Base-by-base conservation (phyloP, 1,140 invertebrate species). In the Drosophila athabasca region DNA sequence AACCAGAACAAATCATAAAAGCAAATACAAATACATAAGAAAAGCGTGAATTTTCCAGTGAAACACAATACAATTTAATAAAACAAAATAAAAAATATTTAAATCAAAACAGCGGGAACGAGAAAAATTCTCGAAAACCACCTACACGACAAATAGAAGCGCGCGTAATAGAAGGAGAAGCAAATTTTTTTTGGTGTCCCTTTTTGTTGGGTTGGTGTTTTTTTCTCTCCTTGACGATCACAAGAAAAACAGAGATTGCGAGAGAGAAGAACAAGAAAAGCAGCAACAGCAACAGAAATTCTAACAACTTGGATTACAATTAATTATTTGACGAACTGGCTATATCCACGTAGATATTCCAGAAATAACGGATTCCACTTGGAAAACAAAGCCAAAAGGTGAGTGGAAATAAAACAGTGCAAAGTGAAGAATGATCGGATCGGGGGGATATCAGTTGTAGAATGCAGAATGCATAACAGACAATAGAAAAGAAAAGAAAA, bases 221-320 rank as follows among this genome's bases (percentile, higher is more conserved):
- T 19, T 19, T 19, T 19, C 15, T 54, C 22, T 24, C 15, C 31
- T 19, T 9, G 15, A 19, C 15, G 19, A 41, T 15, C 2, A 49
- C 2, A 19, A 19, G 13, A 31, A 46, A 43, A 19, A 15, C 8
- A 35, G 50, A 78, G 58, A 69, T 44, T 46, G 39, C 39, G 51
- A 46, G 29, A 54, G 24, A 26, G 24, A 48, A 48, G 35, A 29
- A 62, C 48, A 81, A 45, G 22, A 58, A 59, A 50, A 70, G 35
- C 15, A 62, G 35, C 17, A 19, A 19, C 17, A 19, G 17, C 17
- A 19, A 19, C 41, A 58, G 52, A 64, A 66, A 46, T 43, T 26
- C 55, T 54, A 66, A 26, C 54, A 68, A 79, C 62, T 64, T 79
- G 77, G 77, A 79, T 79, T 79, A 79, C 58, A 69, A 54, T 79